Conservation (phyloP, 2,113 vertebrate genomes). For the Melospiza melodia region DNA sequence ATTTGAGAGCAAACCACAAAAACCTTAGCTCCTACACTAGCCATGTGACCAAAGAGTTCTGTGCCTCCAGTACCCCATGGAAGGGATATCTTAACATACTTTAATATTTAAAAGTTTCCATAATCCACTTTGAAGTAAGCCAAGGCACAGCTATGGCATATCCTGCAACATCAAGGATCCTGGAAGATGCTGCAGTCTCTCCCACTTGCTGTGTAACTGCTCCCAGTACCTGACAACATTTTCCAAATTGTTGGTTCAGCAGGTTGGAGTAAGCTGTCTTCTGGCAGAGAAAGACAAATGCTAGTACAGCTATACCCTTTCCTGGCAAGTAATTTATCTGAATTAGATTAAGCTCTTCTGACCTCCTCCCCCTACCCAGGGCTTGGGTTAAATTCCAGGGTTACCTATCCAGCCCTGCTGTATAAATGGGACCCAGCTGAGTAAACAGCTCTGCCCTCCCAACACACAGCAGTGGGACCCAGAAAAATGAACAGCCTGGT, state of each 20-base stretch:
- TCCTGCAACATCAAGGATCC: neutral
- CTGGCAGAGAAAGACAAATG: neutral
- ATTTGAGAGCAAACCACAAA: neutral
- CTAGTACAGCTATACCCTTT: neutral
- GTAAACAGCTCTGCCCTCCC: neutral
- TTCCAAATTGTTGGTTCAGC: neutral
- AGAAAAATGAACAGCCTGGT: neutral
- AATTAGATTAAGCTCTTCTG: slow-evolving; percentile 20
- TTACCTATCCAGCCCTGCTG: neutral
- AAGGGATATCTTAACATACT: neutral
- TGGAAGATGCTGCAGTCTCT: neutral
- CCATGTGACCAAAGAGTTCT: neutral
- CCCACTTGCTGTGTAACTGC: neutral
- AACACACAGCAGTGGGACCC: neutral
- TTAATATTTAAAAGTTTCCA: neutral
- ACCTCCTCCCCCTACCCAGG: neutral
- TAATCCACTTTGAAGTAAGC: neutral
- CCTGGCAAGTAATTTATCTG: slow-evolving; percentile 7
- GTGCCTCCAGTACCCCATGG: neutral
- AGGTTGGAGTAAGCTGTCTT: neutral
- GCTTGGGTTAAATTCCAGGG: neutral
- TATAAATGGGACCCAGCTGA: slow-evolving; percentile 11
- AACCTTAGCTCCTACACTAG: neutral
- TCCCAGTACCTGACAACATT: neutral
- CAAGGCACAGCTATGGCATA: neutral